Evolutionary conservation across 2,888 invertebrate species (phyloP).

Genomic region (Orthosia cruda): DNA sequence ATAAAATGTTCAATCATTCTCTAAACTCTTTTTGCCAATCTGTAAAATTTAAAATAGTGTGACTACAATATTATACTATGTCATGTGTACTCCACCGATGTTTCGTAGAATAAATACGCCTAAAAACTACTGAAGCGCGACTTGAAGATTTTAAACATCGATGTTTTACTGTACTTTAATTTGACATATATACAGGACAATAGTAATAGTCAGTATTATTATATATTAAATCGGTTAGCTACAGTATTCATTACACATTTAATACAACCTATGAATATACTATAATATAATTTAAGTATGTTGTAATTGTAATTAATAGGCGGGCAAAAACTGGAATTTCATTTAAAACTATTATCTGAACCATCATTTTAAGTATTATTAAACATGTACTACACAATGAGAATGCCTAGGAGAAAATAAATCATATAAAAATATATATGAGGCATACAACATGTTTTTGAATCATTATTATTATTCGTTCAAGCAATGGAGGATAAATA

Average conservation of each 20-base stretch:
- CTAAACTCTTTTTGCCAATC: conserved; percentile 27
- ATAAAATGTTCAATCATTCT: background rate
- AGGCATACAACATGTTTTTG: conserved; percentile 26
- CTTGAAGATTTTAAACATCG: conserved; percentile 12
- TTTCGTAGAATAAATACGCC: conserved; percentile 7
- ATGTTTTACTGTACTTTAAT: conserved; percentile 29
- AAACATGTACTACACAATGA: conserved; percentile 32
- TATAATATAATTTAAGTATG: conserved; percentile 53
- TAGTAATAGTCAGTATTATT: conserved; percentile 9
- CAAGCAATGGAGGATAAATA: conserved; percentile 24
- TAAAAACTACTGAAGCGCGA: conserved; percentile 6
- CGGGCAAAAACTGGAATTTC: conserved; percentile 73
- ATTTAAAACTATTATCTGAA: conserved; percentile 56
- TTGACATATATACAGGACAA: conserved; percentile 20
- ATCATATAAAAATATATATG: conserved; percentile 30
- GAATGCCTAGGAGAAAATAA: conserved; percentile 34
- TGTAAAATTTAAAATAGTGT: background rate
- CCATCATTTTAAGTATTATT: conserved; percentile 49
- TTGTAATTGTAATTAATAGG: conserved; percentile 69
- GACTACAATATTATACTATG: conserved; percentile 12
- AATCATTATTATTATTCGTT: conserved; percentile 14
- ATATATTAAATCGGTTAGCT: conserved; percentile 1
- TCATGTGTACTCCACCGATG: conserved; percentile 27
- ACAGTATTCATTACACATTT: conserved; percentile 28
- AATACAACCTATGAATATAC: conserved; percentile 49